Base-by-base conservation (phyloP, 2,888 invertebrate species). In the Tortrix viridana region DNA sequence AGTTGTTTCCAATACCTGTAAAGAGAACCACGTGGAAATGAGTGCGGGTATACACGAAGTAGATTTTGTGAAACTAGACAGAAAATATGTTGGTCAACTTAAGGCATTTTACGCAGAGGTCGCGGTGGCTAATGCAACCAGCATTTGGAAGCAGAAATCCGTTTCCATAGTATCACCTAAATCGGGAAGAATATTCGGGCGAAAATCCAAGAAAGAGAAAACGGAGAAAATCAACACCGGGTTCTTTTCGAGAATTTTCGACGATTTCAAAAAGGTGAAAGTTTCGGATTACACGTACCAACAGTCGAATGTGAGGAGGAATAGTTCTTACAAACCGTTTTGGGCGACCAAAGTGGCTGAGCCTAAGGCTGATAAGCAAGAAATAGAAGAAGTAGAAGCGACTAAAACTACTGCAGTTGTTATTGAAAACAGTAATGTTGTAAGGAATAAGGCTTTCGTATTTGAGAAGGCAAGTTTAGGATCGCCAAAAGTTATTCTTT, bases 161-260 rank as follows among this genome's bases (percentile, higher is more conserved):
- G 85, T 87, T 0, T 81, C 86, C 0, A 82, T 88, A n/a, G 65
- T 81, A n/a, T 88, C 86, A 0, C 86, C 89, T 0, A 89, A 86
- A 72, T 84, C 88, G 0, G 87, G 85, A 7, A 74, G 82, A 52
- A 80, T 86, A 44, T 72, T 77, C 7, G 74, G 80, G 55, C 77
- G 77, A 1, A 68, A 54, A 61, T 12, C 14, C 52, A 72, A 56
- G 48, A 67, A 26, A 50, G 70, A 49, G 46, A 68, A 71, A 61
- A 67, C 66, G 58, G 46, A 48, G 59, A 74, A 58, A 70, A 68
- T 62, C 62, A 22, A 14, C 69, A 69, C 52, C 1, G 77, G 81
- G 1, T 84, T 87, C 65, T 85, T 89, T 38, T 71, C 84, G 2
- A 81, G 77, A 72, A 58, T 90, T 0, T 79, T 89, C 20, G 81